phyloP scores from a whole-genome alignment of 2,113 vertebrate genomes.

The Odocoileus hemionus region DNA sequence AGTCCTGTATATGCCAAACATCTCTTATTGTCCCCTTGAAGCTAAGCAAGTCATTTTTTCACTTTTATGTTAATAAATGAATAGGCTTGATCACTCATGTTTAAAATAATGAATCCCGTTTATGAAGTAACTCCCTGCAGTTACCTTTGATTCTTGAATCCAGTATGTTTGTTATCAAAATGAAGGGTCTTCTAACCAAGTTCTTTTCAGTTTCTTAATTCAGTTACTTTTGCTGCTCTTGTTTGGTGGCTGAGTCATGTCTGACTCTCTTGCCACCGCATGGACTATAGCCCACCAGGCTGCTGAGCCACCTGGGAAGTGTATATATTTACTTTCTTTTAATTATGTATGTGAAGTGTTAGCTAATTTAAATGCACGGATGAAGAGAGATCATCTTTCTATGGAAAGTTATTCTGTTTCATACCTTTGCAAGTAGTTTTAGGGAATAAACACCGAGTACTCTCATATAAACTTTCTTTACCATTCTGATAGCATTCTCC shows the following conservation, averaged over 20 bases:
- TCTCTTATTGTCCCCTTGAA: not conserved
- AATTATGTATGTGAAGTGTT: not conserved
- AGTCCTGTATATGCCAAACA: not conserved
- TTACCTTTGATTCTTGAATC: not conserved
- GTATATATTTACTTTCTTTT: not conserved
- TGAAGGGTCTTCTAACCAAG: not conserved
- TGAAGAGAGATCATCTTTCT: constrained; percentile 8
- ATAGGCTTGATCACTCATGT: not conserved
- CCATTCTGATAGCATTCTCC: not conserved
- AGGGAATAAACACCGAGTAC: not conserved
- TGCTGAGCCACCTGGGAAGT: not conserved
- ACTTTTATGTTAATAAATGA: not conserved
- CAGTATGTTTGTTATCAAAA: not conserved
- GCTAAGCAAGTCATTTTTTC: not conserved
- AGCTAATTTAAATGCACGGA: not conserved
- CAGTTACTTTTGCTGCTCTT: not conserved
- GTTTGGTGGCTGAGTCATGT: not conserved
- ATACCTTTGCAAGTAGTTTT: constrained; percentile 4
- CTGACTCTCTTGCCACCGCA: not conserved
- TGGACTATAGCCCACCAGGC: not conserved
- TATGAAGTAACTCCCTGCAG: not conserved
- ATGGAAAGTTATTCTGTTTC: not conserved
- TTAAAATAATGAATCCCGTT: not conserved
- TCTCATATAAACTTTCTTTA: not conserved
- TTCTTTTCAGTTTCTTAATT: not conserved